These are phyloP conservation scores for Neosalanx taihuensis DNA, from an alignment of 2,797 vertebrate species.

Conservation along the genomic window DNA sequence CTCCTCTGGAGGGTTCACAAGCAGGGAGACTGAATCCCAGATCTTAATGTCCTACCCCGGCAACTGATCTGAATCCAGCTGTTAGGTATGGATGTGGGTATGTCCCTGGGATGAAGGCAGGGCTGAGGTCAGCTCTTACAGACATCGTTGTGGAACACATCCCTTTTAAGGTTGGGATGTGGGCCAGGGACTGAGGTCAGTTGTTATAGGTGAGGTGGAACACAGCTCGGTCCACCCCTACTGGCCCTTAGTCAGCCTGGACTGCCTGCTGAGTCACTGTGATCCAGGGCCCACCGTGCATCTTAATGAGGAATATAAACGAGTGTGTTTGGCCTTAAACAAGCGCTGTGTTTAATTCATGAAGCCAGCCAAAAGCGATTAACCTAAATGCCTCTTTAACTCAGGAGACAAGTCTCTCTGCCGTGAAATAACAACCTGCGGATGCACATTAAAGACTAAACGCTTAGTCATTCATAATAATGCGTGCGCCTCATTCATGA, in stretches of 20 bases:
- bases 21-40: constrained; percentile 18
- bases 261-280: constrained; percentile 24
- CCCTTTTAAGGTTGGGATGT: constrained; percentile 16
- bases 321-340: not conserved
- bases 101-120: constrained; percentile 27
- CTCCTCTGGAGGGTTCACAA: constrained; percentile 30
- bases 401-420: no score
- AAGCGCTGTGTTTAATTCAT: constrained; percentile 17
- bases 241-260: constrained; percentile 11
- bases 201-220: constrained; percentile 21
- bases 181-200: constrained; percentile 26
- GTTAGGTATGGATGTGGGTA: constrained; percentile 14
- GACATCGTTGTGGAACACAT: not conserved
- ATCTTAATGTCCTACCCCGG: constrained; percentile 42
- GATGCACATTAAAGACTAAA: no score
- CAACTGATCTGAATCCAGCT: constrained; percentile 18
- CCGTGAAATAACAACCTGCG: no score
- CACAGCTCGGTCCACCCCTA: constrained; percentile 26
- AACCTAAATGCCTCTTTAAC: not conserved
- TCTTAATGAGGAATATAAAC: constrained; percentile 20
- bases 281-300: constrained; percentile 24
- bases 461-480: not conserved
- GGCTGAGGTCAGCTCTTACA: constrained; percentile 5
- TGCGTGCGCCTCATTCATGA: not conserved
- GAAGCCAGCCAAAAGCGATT: not conserved